Conservation (phyloP, 53 echinoderm and acorn worm species). For the Actinopyga echinites region DNA sequence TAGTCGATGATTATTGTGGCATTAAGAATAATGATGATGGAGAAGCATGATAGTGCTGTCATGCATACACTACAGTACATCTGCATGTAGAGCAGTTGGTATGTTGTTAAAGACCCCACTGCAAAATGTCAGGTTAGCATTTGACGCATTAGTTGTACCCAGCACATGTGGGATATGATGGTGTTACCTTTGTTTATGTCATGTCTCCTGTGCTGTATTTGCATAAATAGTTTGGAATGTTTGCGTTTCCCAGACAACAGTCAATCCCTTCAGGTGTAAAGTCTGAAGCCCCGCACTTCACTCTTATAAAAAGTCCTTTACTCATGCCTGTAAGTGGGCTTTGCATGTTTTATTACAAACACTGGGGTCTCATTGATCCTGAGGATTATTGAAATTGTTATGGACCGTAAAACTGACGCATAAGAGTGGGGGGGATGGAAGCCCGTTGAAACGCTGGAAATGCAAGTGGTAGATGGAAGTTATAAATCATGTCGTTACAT, state of each 20-base stretch:
- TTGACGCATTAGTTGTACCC: neutral
- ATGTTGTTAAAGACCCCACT: too few relatives aligned
- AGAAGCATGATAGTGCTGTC: too few relatives aligned
- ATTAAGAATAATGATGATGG: too few relatives aligned
- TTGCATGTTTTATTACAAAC: slow-evolving; percentile 26
- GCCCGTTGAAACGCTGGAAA: slow-evolving; percentile 9
- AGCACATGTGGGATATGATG: neutral
- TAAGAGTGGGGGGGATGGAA: neutral
- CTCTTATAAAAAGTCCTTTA: slow-evolving; percentile 26
- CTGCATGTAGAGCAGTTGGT: too few relatives aligned
- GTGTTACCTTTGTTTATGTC: neutral
- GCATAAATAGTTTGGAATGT: slow-evolving; percentile 26
- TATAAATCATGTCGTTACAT: neutral
- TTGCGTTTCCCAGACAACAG: slow-evolving; percentile 26
- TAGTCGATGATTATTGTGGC: too few relatives aligned
- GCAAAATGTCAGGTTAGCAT: neutral
- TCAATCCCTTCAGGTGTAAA: slow-evolving; percentile 18
- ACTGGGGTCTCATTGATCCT: slow-evolving; percentile 24
- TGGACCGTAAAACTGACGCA: slow-evolving; percentile 5
- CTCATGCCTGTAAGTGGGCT: slow-evolving; percentile 21
- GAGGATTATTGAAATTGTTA: slow-evolving; percentile 29
- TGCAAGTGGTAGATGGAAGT: neutral
- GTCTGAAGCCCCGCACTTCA: slow-evolving; percentile 4
- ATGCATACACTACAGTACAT: too few relatives aligned
- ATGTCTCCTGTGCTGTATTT: neutral